Base-by-base conservation (phyloP, 2,797 vertebrate species). In the Hippopotamyrus pictus region DNA sequence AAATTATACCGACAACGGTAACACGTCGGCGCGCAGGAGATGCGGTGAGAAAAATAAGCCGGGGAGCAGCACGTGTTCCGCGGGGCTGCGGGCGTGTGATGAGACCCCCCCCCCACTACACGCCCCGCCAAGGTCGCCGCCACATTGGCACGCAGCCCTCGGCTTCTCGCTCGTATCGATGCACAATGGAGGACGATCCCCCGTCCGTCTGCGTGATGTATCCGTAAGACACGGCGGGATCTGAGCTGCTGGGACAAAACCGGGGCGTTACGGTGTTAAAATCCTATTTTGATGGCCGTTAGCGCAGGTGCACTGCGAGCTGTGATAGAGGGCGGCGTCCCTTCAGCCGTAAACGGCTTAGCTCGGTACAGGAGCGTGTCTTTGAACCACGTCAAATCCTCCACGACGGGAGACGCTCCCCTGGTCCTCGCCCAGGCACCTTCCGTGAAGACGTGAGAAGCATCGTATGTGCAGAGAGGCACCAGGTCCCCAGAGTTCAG, bases 261-360 rank as follows among this genome's bases (percentile, higher is more conserved):
- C 46, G 11, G 11, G 50, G 19, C 41, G 86, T 41, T 88, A 88
- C 57, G 57, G 46, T 46, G 9, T 2, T n/a, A 57, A 90, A 91
- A 91, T 92, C 92, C 88, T 79, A 85, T 91, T 90, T 89, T 73
- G 76, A 14, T 65, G 73, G 73, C 33, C 54, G 89, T 92, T 89
- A 91, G 44, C 62, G 8, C 69, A 19, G 17, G 22, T 73, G n/a
- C 82, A 59, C 65, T 90, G 89, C 25, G 86, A 88, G 54, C 88
- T 86, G 48, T 11, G 90, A 91, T 91, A 90, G 83, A 79, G 83
- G 17, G 87, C 54, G 59, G 17, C 53, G 90, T 86, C 41, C 41
- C 17, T 48, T 69, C 88, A 76, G 50, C 57, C 82, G 88, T 83
- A 90, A 41, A 25, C 8, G 48, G 90, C 79, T 90, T 89, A 89